Evolutionary conservation across 2,797 vertebrate species (phyloP).

Genomic region (Nyctalus aviator): DNA sequence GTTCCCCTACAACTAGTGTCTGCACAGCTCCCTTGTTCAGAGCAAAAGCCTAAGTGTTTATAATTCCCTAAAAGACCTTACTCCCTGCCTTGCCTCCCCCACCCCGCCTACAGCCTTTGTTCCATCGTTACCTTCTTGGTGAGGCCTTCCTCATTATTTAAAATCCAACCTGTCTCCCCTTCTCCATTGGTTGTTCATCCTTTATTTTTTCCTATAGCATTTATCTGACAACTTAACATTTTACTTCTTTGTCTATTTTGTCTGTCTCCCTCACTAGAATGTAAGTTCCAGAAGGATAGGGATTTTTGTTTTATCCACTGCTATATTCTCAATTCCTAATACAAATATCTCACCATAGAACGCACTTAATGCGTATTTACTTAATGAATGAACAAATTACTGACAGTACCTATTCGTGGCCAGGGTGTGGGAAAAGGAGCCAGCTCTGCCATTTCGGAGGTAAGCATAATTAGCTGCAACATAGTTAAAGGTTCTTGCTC

Average conservation of each 20-base stretch:
- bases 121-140: not conserved
- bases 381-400: not conserved
- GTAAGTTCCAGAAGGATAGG: not conserved
- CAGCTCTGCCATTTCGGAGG: not conserved
- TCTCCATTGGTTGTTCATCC: not conserved
- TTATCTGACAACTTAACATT: not conserved
- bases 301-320: constrained; percentile 6
- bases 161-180: not conserved
- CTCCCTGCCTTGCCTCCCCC: too few species aligned
- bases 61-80: too few species aligned
- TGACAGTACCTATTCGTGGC: not conserved
- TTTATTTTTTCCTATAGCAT: not conserved
- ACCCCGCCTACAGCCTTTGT: not conserved
- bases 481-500: not conserved
- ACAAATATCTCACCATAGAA: not conserved
- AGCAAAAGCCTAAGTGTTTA: too few species aligned
- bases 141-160: not conserved
- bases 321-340: not conserved
- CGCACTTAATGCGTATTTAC: not conserved
- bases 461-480: not conserved
- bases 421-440: not conserved
- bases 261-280: not conserved
- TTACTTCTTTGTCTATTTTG: constrained; percentile 1
- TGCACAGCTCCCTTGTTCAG: not conserved
- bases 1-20: too few species aligned